These are phyloP conservation scores for Gracilinanus agilis DNA, from an alignment of 2,113 vertebrate species.

Conservation along the genomic window DNA sequence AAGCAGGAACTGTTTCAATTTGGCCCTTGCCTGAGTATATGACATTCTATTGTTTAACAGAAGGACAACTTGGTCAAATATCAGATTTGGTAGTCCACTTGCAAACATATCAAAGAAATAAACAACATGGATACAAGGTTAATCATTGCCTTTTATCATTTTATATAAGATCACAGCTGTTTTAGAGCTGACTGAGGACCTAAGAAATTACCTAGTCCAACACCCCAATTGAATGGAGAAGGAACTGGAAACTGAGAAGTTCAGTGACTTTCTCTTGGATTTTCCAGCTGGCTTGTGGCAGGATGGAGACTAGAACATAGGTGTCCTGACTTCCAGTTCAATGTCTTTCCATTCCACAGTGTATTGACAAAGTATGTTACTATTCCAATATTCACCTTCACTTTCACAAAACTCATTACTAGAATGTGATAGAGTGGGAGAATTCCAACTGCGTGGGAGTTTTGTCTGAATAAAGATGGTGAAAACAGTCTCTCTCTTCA, in stretches of 20 bases:
- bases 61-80: neutral
- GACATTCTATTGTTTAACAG: neutral
- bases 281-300: neutral
- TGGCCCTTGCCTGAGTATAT: neutral
- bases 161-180: neutral
- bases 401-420: slow-evolving; percentile 35
- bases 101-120: neutral
- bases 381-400: neutral
- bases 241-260: neutral
- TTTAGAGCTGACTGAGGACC: neutral
- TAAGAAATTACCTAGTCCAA: neutral
- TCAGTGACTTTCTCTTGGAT: neutral
- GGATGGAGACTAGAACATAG: neutral
- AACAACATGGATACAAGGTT: neutral
- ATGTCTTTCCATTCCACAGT: neutral
- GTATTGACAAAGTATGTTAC: neutral
- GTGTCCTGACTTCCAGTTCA: neutral
- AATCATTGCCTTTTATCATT: neutral
- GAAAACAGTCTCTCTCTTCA: neutral
- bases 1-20: neutral
- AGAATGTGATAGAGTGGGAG: neutral
- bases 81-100: neutral
- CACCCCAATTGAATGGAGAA: neutral
- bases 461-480: slow-evolving; percentile 43
- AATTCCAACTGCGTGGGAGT: slow-evolving; percentile 15